Evolutionary conservation across 2,797 vertebrate species (phyloP), one percentile per base, ranked within the genome.

Genomic region (Karalla daura): DNA sequence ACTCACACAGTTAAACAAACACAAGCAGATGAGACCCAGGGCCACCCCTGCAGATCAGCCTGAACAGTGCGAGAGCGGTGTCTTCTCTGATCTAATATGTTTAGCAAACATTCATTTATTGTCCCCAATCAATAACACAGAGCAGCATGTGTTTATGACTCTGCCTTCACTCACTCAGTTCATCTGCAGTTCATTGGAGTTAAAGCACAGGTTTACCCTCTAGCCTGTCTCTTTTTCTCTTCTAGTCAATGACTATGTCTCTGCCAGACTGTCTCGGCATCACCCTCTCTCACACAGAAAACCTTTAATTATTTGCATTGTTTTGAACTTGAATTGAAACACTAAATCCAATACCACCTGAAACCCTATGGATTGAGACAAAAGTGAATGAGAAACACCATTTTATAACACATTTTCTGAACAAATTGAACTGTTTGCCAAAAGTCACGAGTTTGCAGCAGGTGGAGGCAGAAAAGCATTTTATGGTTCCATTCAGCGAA

Each of bases 71-170:
- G 74, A 58, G 78, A 82, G 70, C 78, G 60, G 67, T 63, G 75
- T 87, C 84, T 75, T 61, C 74, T 77, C 77, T 87, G 80, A 86
- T 85, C 87, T 88, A 92, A 92, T 92, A 89, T 89, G 88, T 93
- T 93, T 91, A 91, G 86, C 88, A 91, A 92, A 93, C 88, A 91
- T 60, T 90, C 84, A 86, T 90, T 89, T 89, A 85, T 90, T 91
- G 88, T 84, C 62, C 70, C 76, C 69, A 77, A 88, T 90, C 89
- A 86, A 88, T 88, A 93, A 90, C 89, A 88, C 76, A 68, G 80
- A 87, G 77, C 65, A 78, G 82, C 84, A 72, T 91, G 88, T 92
- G 91, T 92, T 92, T 90, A 89, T 85, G 84, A 79, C 69, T 80
- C 80, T 77, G 81, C 77, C 81, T 89, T 77, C 69, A 71, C 78